These are phyloP conservation scores for Leptinotarsa texana DNA, from an alignment of 1,140 invertebrate species.

Conservation along the genomic window DNA sequence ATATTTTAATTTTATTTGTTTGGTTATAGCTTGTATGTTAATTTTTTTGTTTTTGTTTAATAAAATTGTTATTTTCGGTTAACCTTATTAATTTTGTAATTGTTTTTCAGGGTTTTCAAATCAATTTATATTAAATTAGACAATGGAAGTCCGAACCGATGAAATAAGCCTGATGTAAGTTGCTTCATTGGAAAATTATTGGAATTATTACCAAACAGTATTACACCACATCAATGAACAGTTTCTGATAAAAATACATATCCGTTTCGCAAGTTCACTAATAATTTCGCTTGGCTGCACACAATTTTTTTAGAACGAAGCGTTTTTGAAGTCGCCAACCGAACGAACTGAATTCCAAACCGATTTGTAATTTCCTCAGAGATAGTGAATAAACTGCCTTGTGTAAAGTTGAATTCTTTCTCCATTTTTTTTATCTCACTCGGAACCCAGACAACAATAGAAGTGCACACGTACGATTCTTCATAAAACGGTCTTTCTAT, in stretches of 20 bases:
- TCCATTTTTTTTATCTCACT: not conserved
- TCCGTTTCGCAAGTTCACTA: constrained; percentile 8
- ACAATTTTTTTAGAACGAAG: constrained; percentile 5
- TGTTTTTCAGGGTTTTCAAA: too few relatives aligned
- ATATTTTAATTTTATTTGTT: too few relatives aligned
- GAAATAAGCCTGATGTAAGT: too few relatives aligned
- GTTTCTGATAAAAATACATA: not conserved
- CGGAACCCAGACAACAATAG: not conserved
- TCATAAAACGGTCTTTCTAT: not conserved
- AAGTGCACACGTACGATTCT: not conserved
- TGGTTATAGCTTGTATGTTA: too few relatives aligned
- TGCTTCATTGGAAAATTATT: too few relatives aligned
- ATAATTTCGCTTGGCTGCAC: constrained; percentile 12
- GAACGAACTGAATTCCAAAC: constrained; percentile 8
- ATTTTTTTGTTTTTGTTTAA: too few relatives aligned
- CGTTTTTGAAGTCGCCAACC: constrained; percentile 13
- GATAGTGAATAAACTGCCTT: not conserved
- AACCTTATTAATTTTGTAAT: too few relatives aligned
- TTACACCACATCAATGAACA: not conserved
- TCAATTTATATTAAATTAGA: too few relatives aligned
- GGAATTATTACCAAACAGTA: not conserved
- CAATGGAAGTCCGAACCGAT: too few relatives aligned
- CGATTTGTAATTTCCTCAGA: constrained; percentile 3
- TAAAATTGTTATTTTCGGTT: too few relatives aligned
- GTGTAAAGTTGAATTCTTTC: not conserved